phyloP scores from a whole-genome alignment of 2,113 vertebrate genomes.

The Philantomba maxwellii region DNA sequence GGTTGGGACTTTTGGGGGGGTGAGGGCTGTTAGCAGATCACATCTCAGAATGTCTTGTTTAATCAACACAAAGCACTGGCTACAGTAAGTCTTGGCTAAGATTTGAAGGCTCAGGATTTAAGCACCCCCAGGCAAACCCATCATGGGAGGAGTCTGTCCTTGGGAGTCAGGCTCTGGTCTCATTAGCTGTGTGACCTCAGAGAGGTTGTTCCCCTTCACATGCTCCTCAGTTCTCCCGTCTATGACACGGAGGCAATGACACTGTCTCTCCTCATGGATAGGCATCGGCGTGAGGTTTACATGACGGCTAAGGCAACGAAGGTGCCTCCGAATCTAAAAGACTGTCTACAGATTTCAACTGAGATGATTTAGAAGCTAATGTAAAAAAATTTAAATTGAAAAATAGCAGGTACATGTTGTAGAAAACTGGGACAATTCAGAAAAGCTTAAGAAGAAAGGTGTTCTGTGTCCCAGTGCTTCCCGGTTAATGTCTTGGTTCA shows the following conservation, averaged over 20 bases:
- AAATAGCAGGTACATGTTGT: background rate
- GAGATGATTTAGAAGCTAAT: background rate
- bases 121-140: background rate
- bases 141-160: background rate
- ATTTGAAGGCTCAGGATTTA: background rate
- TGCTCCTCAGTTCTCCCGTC: background rate
- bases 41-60: background rate
- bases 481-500: no score
- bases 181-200: background rate
- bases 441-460: background rate
- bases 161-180: background rate
- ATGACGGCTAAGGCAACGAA: no score
- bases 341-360: background rate
- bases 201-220: background rate
- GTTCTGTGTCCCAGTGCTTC: no score
- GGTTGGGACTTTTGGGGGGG: background rate
- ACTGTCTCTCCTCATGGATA: background rate
- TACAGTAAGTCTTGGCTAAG: background rate
- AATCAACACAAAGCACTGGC: background rate
- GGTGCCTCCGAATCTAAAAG: background rate
- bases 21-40: background rate
- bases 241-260: background rate
- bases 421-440: background rate
- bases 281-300: background rate
- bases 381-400: background rate